Conservation (phyloP, 2,797 vertebrate genomes). For the Crenichthys baileyi region DNA sequence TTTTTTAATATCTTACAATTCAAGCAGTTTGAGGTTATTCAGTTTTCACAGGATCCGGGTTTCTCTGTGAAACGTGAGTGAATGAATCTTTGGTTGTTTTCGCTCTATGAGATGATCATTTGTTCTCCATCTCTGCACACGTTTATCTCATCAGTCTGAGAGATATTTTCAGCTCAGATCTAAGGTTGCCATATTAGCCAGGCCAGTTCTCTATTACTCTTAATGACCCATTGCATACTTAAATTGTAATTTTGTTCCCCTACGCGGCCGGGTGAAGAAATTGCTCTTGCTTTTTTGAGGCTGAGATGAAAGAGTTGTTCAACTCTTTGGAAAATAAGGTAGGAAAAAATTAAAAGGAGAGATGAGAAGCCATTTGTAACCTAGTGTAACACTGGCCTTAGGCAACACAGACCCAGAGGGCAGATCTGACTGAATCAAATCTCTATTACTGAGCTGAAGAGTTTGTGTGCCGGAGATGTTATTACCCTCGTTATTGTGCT, state of each 20-base stretch:
- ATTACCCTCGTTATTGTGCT: conserved; percentile 59
- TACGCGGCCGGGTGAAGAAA: not conserved
- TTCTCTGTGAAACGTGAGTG: not conserved
- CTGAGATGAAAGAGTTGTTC: conserved; percentile 1
- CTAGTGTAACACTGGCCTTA: conserved; percentile 31
- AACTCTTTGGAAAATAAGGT: not conserved
- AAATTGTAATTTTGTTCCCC: not conserved
- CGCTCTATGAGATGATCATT: not conserved
- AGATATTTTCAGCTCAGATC: conserved; percentile 8
- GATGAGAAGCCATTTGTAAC: conserved; percentile 20
- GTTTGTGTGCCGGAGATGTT: conserved; percentile 49
- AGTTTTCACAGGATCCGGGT: not conserved
- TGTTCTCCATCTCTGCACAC: not conserved
- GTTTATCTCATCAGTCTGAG: not conserved
- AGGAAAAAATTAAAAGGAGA: conserved; percentile 7
- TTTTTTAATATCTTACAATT: not conserved
- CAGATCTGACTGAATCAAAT: conserved; percentile 61
- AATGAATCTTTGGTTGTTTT: not conserved
- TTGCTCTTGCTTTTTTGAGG: not conserved
- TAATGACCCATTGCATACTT: conserved; percentile 10
- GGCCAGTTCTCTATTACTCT: not conserved
- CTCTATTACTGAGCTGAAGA: conserved; percentile 46
- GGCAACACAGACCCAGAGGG: conserved; percentile 51
- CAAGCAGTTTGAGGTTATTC: not conserved
- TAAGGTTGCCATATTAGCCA: not conserved